These are phyloP conservation scores for Psephotus haematonotus DNA, from an alignment of 2,113 vertebrate species.

Conservation along the genomic window DNA sequence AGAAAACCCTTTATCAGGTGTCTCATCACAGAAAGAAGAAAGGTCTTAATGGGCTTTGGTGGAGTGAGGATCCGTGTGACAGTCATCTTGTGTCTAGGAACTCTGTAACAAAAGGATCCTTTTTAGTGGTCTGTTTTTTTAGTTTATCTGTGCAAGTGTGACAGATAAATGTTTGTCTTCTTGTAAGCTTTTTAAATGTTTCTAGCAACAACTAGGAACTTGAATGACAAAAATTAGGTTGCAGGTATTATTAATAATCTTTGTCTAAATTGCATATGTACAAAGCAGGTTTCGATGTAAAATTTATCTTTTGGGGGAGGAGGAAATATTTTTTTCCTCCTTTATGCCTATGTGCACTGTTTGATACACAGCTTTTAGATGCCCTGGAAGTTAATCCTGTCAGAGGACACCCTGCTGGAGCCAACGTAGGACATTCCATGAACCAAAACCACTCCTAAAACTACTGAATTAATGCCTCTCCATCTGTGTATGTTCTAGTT, in stretches of 20 bases:
- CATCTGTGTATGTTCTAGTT: background rate
- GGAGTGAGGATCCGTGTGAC: background rate
- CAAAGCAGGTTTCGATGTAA: background rate
- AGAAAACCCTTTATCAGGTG: background rate
- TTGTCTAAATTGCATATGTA: background rate
- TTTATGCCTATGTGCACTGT: background rate
- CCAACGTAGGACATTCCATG: background rate
- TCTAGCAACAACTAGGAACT: background rate
- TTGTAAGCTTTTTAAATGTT: background rate
- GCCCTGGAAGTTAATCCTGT: slow-evolving; percentile 37
- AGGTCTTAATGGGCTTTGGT: background rate
- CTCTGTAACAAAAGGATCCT: background rate
- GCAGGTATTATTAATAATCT: background rate
- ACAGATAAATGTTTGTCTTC: background rate
- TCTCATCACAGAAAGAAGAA: too few relatives aligned
- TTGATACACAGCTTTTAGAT: background rate
- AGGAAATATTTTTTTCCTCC: background rate
- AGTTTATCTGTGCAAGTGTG: background rate
- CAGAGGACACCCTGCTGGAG: slow-evolving; percentile 12
- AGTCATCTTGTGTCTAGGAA: background rate
- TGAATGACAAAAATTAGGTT: background rate
- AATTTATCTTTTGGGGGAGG: background rate
- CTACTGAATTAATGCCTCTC: background rate
- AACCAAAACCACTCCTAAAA: background rate
- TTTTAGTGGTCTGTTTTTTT: background rate